These are phyloP conservation scores for Ips typographus DNA, from an alignment of 1,140 invertebrate species.

Conservation along the genomic window DNA sequence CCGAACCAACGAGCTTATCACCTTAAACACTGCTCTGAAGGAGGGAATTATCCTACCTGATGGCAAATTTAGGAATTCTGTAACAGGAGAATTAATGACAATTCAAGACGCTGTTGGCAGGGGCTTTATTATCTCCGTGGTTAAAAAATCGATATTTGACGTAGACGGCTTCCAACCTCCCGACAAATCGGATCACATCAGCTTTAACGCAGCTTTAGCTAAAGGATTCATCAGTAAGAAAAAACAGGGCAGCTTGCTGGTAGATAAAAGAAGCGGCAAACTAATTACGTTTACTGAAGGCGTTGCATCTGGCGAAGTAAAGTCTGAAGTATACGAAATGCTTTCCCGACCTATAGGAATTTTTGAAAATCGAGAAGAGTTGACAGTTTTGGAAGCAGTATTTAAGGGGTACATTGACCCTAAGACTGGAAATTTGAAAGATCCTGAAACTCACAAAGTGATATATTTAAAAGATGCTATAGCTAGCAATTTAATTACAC, in stretches of 20 bases:
- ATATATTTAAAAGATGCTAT: constrained; percentile 85
- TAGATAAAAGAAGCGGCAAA: constrained; percentile 73
- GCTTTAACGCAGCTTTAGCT: constrained; percentile 81
- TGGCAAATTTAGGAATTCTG: constrained; percentile 70
- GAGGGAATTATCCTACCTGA: constrained; percentile 75
- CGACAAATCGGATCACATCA: constrained; percentile 77
- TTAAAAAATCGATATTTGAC: constrained; percentile 86
- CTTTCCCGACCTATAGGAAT: constrained; percentile 80
- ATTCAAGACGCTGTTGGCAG: constrained; percentile 82
- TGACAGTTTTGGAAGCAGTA: constrained; percentile 84
- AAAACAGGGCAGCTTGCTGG: constrained; percentile 68
- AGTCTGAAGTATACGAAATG: constrained; percentile 81
- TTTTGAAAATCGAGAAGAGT: constrained; percentile 70
- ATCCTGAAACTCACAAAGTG: constrained; percentile 72
- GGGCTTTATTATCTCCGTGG: constrained; percentile 85
- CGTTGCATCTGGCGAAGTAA: constrained; percentile 64
- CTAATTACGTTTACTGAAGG: constrained; percentile 72
- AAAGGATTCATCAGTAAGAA: constrained; percentile 77
- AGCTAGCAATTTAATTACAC: constrained; percentile 77
- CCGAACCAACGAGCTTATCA: constrained; percentile 76
- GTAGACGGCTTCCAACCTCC: constrained; percentile 89
- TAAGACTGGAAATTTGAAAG: constrained; percentile 80
- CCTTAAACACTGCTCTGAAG: constrained; percentile 79
- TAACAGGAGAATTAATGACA: constrained; percentile 68
- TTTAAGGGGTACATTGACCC: constrained; percentile 81